phyloP scores from a whole-genome alignment of 2,797 vertebrate genomes.

The Agapornis canus region DNA sequence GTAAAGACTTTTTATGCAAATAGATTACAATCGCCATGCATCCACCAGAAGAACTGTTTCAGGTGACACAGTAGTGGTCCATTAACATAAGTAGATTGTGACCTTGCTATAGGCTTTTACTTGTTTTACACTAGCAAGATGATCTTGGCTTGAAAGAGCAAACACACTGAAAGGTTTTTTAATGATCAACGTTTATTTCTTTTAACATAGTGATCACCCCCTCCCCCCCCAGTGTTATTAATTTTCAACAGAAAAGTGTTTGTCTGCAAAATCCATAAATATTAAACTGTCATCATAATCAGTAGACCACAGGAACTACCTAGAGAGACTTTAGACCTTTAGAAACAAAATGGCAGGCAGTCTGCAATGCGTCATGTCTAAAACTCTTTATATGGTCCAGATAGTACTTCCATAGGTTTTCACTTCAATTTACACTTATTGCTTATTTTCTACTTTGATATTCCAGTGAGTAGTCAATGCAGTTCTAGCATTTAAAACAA shows the following conservation, averaged over 20 bases:
- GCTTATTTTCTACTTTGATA: background rate
- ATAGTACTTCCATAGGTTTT: background rate
- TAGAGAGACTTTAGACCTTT: background rate
- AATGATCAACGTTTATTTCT: background rate
- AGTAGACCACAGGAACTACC: background rate
- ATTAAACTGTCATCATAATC: background rate
- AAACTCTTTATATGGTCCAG: background rate
- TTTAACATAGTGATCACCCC: background rate
- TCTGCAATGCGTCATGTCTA: background rate
- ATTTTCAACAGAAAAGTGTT: background rate
- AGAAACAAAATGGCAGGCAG: background rate
- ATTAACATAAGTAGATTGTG: background rate
- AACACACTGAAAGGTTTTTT: background rate
- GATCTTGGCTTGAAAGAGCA: background rate
- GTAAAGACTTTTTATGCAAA: background rate
- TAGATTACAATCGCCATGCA: background rate
- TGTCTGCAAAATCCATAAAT: background rate
- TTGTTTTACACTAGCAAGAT: background rate
- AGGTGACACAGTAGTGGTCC: background rate
- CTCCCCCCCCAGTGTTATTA: background rate
- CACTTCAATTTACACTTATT: background rate
- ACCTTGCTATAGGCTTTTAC: background rate
- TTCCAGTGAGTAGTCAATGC: fast-evolving
- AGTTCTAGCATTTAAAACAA: background rate
- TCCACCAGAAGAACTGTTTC: background rate